A percentile compares a stretch with the other conserved stretches of the same genome.
phyloP scores from a whole-genome alignment of 2,888 invertebrate genomes.

The Drymonia ruficornis region DNA sequence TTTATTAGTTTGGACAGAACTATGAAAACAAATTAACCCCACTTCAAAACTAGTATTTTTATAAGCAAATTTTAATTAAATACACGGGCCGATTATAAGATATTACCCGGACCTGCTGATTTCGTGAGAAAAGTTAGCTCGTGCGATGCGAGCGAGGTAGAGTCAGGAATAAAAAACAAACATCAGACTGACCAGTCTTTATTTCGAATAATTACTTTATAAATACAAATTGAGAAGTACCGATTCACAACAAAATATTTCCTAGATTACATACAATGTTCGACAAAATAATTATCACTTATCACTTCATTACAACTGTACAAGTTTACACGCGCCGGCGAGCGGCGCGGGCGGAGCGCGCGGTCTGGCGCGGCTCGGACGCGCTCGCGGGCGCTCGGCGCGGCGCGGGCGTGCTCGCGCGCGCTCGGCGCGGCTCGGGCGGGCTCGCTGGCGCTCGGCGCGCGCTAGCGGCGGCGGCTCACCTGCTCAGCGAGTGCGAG shows the following conservation, averaged over 20 bases:
- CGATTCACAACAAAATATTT: constrained; percentile 82
- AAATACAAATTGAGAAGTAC: constrained; percentile 84
- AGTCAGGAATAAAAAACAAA: constrained; percentile 39
- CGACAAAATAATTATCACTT: constrained; percentile 80
- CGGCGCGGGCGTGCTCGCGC: constrained; percentile 16
- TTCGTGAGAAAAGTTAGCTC: too few species aligned
- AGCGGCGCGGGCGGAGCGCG: constrained; percentile 26
- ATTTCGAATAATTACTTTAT: constrained; percentile 79
- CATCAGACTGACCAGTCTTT: constrained; percentile 79
- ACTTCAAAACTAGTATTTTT: too few species aligned
- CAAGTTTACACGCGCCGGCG: constrained; percentile 49
- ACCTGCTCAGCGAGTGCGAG: constrained; percentile 89
- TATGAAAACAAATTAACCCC: too few species aligned
- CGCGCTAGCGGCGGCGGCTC: constrained; percentile 72
- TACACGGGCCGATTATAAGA: too few species aligned
- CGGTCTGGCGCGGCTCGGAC: constrained; percentile 12
- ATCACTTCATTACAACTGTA: constrained; percentile 78
- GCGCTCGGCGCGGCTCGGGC: constrained; percentile 30
- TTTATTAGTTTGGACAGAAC: too few species aligned
- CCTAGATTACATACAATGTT: constrained; percentile 78
- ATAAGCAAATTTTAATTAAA: too few species aligned
- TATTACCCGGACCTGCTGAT: too few species aligned
- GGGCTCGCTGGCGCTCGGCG: constrained; percentile 21
- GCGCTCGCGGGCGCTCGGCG: constrained; percentile 20
- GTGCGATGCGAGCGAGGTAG: too few species aligned